Evolutionary conservation across 1,140 invertebrate genomes (phyloP).

Genomic region (Rhagoletis zephyria): DNA sequence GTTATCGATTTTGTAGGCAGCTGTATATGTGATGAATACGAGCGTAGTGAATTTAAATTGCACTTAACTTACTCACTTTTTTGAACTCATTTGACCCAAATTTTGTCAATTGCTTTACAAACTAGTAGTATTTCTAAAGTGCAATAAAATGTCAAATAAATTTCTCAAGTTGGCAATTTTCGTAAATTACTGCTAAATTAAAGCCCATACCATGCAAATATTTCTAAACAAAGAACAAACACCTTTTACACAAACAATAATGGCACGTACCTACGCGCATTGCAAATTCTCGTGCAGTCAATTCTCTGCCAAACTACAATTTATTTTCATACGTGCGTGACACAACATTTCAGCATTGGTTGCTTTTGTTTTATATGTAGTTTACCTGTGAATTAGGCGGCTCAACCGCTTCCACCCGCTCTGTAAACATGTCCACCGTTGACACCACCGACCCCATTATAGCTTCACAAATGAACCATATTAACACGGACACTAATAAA

Average conservation of each 20-base stretch:
- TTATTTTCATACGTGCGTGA: conserved; percentile 36
- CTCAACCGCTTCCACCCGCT: not conserved
- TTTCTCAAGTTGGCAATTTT: too few relatives aligned
- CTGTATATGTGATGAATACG: too few relatives aligned
- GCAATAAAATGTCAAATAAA: too few relatives aligned
- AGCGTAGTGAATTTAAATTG: too few relatives aligned
- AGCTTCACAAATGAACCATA: conserved; percentile 5
- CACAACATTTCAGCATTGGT: not conserved
- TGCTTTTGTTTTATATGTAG: not conserved
- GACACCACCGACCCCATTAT: not conserved
- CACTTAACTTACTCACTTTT: too few relatives aligned
- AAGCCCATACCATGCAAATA: not conserved
- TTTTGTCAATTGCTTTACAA: too few relatives aligned
- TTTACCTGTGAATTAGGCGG: not conserved
- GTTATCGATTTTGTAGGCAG: too few relatives aligned
- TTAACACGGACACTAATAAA: conserved; percentile 20
- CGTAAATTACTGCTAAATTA: not conserved
- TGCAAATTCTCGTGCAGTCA: not conserved
- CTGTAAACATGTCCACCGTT: not conserved
- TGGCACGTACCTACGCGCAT: not conserved
- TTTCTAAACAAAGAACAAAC: not conserved
- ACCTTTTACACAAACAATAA: not conserved
- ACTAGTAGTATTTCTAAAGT: too few relatives aligned
- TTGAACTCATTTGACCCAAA: too few relatives aligned
- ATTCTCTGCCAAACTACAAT: not conserved